Base-by-base conservation (phyloP, 2,888 invertebrate species). In the Pocota personata region DNA sequence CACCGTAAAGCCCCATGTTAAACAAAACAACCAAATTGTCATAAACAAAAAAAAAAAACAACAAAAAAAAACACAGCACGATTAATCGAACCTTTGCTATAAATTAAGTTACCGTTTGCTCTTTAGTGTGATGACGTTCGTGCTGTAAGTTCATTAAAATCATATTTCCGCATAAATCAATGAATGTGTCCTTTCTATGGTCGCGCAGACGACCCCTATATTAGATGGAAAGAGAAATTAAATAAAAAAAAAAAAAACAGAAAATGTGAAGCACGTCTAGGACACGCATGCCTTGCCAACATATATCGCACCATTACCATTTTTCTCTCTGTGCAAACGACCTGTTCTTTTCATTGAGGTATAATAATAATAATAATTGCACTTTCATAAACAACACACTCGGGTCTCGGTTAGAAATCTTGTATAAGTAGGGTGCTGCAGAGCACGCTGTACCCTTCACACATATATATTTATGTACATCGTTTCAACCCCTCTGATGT, bases 81-180 rank as follows among this genome's bases (percentile, higher is more conserved):
- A 75, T 84, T 73, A 79, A 79, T 84, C 64, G 75, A 80, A 80
- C 37, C 35, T 62, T 69, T 46, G 75, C 69, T 58, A 79, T 84
- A 84, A 76, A 79, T 80, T 79, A 75, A 60, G 79, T 75, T 84
- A 64, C 84, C 69, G 50, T 76, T 82, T 52, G 35, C 52, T 32
- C 69, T 72, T 72, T 52, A 66, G 79, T 71, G 79, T 52, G 79
- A 84, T 75, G 75, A 52, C 60, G 84, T 79, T 84, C 84, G 84
- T 84, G 84, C 66, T 52, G 75, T 71, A 71, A 80, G 75, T 79
- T 84, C 84, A 80, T 84, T 84, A 79, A 84, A 84, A 79, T 75
- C 79, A 84, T 71, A 84, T 79, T 80, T 84, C 79, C 75, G 71
- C 60, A 84, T 79, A 79, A 84, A 84, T 84, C 84, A 84, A 69